Evolutionary conservation across 2,888 invertebrate species (phyloP).

Genomic region (Melieria crassipennis): DNA sequence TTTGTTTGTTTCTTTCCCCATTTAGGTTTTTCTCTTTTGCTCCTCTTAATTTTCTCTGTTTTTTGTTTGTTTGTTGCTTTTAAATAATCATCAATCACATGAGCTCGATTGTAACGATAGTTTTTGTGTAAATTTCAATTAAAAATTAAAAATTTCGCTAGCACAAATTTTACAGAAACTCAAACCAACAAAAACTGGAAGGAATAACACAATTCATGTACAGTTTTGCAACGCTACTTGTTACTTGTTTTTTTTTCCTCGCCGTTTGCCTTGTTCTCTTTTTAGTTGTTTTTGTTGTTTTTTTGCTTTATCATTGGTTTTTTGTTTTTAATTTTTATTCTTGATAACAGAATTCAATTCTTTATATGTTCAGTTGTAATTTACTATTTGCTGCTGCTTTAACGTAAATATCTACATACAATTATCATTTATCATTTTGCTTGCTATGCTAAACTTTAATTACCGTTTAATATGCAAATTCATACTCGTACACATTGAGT

Average conservation of each 20-base stretch:
- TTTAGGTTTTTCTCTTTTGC: conserved; percentile 26
- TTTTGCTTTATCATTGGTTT: conserved; percentile 3
- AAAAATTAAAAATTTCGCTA: conserved; percentile 25
- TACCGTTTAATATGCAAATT: no score
- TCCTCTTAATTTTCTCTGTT: conserved; percentile 29
- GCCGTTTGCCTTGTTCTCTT: background rate
- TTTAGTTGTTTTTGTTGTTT: conserved; percentile 17
- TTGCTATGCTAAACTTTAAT: background rate
- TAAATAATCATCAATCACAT: conserved; percentile 30
- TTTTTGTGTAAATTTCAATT: conserved; percentile 25
- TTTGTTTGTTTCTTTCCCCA: no score
- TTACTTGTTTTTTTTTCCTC: background rate
- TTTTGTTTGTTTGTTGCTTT: conserved; percentile 3
- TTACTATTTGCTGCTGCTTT: conserved; percentile 40
- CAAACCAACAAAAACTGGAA: conserved; percentile 30
- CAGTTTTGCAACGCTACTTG: no score
- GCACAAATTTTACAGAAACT: conserved; percentile 6
- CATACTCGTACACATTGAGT: no score
- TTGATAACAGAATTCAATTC: conserved; percentile 1
- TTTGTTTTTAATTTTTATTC: no score
- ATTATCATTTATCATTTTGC: background rate
- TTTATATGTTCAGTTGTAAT: conserved; percentile 26
- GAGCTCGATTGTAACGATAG: conserved; percentile 28
- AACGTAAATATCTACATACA: conserved; percentile 43
- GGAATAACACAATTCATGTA: conserved; percentile 24